A percentile compares a stretch with the other conserved stretches of the same genome.
phyloP scores from a whole-genome alignment of 2,797 vertebrate genomes.

The Diplodus puntazzo region DNA sequence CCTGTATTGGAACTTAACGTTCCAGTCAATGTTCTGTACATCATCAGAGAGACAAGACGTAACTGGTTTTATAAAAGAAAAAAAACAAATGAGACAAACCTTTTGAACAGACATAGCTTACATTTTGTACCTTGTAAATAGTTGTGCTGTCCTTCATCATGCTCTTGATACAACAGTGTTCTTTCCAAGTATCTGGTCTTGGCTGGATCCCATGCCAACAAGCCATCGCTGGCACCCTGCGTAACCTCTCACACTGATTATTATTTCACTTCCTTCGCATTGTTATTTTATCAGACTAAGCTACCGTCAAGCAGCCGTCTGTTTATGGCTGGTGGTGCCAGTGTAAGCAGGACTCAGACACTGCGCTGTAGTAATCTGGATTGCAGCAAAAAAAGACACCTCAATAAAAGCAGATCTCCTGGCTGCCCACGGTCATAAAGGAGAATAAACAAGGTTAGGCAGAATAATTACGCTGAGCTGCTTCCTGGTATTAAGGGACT shows the following conservation, averaged over 20 bases:
- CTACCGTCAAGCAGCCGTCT: slow-evolving; percentile 62
- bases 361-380: slow-evolving; percentile 70
- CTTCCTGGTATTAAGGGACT: slow-evolving; percentile 79
- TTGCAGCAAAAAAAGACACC: slow-evolving; percentile 63
- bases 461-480: slow-evolving; percentile 75
- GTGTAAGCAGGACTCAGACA: slow-evolving; percentile 65
- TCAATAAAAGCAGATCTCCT: slow-evolving; percentile 82
- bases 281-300: slow-evolving; percentile 66
- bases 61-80: neutral
- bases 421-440: slow-evolving; percentile 74
- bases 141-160: slow-evolving; percentile 1
- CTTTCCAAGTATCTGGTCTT: slow-evolving; percentile 26
- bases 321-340: slow-evolving; percentile 73
- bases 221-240: slow-evolving; percentile 40
- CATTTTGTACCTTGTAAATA: slow-evolving; percentile 1
- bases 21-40: slow-evolving; percentile 9
- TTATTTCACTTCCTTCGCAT: slow-evolving; percentile 68
- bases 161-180: slow-evolving; percentile 30
- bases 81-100: neutral
- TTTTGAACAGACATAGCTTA: neutral
- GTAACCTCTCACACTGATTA: slow-evolving; percentile 69
- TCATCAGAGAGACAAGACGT: neutral
- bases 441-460: slow-evolving; percentile 80
- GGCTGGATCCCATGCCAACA: slow-evolving; percentile 26
- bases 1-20: slow-evolving; percentile 8